Evolutionary conservation across 2,797 vertebrate genomes (phyloP), one percentile per base, ranked within the genome.

Genomic region (Chiloscyllium punctatum): DNA sequence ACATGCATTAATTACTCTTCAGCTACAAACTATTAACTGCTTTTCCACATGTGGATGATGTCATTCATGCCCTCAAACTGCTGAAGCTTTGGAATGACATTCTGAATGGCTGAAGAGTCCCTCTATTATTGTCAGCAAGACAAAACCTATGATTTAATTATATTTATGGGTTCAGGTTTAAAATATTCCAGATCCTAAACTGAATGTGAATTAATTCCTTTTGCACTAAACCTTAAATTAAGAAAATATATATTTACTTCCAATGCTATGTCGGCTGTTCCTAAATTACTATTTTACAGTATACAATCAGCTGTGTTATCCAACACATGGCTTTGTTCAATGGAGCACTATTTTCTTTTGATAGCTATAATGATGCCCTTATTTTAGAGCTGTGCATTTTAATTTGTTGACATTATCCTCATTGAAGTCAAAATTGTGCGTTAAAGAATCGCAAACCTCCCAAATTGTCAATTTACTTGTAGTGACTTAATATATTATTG

Each of bases 391-490:
- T 33, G 53, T 66, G 53, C 87, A 90, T 66, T 57, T 90, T 13
- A 62, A 62, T 90, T 48, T 90, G 87, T 90, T 90, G 87, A 92
- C 66, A 69, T 92, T 69, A 92, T 92, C 62, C n/a, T 92, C 4
- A 69, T 42, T 68, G n/a, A 37, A 68, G 66, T 66, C 66, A 69
- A 92, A 92, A 92, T 68, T 69, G 90, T 25, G 9, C 69, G 90
- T 4, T 69, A 92, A 92, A 69, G 66, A 92, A 92, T 92, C 7
- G 25, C 13, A 92, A 92, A 69, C 69, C 62, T 92, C 90, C 90
- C 33, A 69, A 92, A 69, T 42, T 42, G n/a, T 15, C 90, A 69
- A 92, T 69, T 92, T 92, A 69, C 66, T 92, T 21, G 4, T 69
- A 13, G n/a, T 92, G 37, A 69, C n/a, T 92, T 68, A 42, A 69